These are phyloP conservation scores for Andrena camellia DNA, from an alignment of 2,888 invertebrate genomes.

Conservation along the genomic window DNA sequence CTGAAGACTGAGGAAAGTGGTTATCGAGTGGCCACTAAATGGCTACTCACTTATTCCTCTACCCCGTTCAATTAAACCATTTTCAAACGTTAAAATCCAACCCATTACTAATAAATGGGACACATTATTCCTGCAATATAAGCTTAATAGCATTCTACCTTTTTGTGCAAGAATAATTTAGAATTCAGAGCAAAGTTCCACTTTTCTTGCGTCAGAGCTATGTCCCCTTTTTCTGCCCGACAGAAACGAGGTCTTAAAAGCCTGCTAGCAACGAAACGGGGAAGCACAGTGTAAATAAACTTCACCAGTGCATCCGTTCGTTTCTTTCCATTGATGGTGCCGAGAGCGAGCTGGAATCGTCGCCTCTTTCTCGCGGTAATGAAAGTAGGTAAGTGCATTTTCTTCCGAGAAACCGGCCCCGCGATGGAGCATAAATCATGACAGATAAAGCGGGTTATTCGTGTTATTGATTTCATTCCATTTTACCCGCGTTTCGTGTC, in stretches of 20 bases:
- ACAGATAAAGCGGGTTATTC: conserved; percentile 37
- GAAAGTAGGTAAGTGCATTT: conserved; percentile 65
- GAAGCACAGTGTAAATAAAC: conserved; percentile 22
- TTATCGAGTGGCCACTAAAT: too few relatives aligned
- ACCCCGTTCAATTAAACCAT: too few relatives aligned
- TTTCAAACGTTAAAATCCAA: too few relatives aligned
- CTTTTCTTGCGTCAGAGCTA: background rate
- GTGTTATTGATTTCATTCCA: conserved; percentile 22
- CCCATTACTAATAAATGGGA: too few relatives aligned
- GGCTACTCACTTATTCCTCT: too few relatives aligned
- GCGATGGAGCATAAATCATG: conserved; percentile 48
- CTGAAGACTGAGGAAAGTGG: too few relatives aligned
- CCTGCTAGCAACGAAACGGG: too few relatives aligned
- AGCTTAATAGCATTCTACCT: too few relatives aligned
- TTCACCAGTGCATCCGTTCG: conserved; percentile 54
- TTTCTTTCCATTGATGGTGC: conserved; percentile 70
- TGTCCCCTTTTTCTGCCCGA: too few relatives aligned
- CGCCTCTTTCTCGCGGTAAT: conserved; percentile 48
- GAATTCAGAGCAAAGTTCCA: conserved; percentile 1
- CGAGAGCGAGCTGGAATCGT: conserved; percentile 61
- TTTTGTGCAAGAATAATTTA: too few relatives aligned
- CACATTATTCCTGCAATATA: too few relatives aligned
- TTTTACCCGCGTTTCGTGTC: background rate
- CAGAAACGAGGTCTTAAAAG: too few relatives aligned
- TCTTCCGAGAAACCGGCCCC: conserved; percentile 54